Percentiles rank a stretch among this genome's conserved stretches.
These are phyloP conservation scores for Seira sanloemensis DNA, from an alignment of 2,888 invertebrate species.

Conservation along the genomic window DNA sequence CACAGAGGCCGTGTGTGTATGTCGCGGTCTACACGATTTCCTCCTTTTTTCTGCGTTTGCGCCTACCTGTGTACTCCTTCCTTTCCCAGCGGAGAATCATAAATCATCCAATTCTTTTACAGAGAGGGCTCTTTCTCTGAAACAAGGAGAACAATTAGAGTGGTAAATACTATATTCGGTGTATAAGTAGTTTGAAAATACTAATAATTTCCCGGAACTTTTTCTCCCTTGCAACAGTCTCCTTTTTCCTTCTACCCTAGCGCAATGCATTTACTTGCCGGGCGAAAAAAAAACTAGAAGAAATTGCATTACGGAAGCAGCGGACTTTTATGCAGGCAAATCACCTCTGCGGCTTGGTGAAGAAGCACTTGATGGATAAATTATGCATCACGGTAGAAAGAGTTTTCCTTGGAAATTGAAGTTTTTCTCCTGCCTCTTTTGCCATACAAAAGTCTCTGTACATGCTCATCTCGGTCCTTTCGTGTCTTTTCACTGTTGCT, in stretches of 20 bases:
- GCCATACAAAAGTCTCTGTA: background rate
- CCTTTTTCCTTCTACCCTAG: background rate
- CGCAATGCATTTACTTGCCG: background rate
- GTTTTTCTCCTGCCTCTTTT: constrained; percentile 27
- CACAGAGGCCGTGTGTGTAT: background rate
- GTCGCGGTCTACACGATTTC: constrained; percentile 13
- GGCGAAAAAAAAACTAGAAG: constrained; percentile 8
- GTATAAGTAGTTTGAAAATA: background rate
- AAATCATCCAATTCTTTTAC: constrained; percentile 64
- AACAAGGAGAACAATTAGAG: constrained; percentile 53
- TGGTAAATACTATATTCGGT: constrained; percentile 1
- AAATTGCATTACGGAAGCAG: constrained; percentile 23
- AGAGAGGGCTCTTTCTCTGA: background rate
- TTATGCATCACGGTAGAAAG: constrained; percentile 52
- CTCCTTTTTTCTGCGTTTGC: constrained; percentile 22
- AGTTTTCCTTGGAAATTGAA: constrained; percentile 44
- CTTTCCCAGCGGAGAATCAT: constrained; percentile 45
- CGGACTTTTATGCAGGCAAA: constrained; percentile 55
- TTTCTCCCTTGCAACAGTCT: background rate
- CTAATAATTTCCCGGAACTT: background rate
- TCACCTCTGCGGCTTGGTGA: constrained; percentile 62
- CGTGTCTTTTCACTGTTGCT: background rate
- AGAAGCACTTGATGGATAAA: constrained; percentile 64
- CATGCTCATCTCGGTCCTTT: constrained; percentile 19
- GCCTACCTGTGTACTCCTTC: constrained; percentile 4